Evolutionary conservation across 2,797 vertebrate species (phyloP).

Genomic region (Diceros bicornis): DNA sequence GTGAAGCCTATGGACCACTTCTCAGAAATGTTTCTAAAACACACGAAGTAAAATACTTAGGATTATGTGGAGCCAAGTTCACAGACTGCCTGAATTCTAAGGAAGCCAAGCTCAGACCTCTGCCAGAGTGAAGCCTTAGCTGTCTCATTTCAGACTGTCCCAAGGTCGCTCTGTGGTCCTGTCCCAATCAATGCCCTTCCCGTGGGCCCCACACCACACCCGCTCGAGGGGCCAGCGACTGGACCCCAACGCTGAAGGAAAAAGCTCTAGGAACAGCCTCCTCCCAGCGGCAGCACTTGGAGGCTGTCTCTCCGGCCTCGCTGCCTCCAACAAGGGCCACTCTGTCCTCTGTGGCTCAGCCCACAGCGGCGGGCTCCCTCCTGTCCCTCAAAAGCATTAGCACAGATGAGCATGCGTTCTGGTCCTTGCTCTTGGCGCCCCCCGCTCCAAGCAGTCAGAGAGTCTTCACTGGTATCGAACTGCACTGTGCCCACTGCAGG

Average conservation of each 20-base stretch:
- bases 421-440: background rate
- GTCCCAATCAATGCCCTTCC: background rate
- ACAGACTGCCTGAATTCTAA: background rate
- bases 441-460: background rate
- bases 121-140: background rate
- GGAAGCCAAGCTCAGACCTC: background rate
- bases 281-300: background rate
- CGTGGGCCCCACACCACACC: background rate
- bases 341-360: background rate
- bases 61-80: background rate
- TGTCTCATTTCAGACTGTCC: background rate
- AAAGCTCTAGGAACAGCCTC: background rate
- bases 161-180: background rate
- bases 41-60: background rate
- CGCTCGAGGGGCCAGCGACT: background rate
- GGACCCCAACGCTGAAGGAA: background rate
- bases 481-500: background rate
- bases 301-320: background rate
- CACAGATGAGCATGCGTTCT: background rate
- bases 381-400: background rate
- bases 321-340: background rate
- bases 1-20: conserved; percentile 5
- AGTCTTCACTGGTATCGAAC: background rate
- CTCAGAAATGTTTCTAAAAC: conserved; percentile 45
- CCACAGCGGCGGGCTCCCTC: background rate